Conservation (phyloP, 2,888 invertebrate genomes). For the Allolobophora icterica region DNA sequence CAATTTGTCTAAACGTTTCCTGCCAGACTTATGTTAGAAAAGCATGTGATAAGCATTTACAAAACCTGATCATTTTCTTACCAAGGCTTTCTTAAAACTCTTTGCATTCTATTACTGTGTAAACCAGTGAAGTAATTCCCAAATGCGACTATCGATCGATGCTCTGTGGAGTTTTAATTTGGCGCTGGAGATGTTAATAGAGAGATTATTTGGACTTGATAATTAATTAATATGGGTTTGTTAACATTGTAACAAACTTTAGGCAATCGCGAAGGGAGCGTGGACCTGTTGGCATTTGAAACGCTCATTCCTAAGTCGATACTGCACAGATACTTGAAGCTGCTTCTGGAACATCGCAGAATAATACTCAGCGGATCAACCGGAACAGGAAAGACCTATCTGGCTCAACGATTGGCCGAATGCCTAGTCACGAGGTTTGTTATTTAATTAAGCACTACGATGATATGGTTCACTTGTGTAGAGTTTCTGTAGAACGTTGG, state of each 20-base stretch:
- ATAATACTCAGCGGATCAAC: conserved; percentile 94
- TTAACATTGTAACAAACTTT: neutral
- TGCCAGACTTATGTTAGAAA: too few species aligned
- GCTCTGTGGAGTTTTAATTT: neutral
- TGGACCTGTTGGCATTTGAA: conserved; percentile 92
- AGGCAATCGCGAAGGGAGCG: conserved; percentile 68
- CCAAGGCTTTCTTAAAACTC: too few species aligned
- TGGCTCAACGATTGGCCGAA: conserved; percentile 92
- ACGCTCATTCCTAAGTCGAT: conserved; percentile 94
- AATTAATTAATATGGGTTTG: neutral
- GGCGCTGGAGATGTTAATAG: neutral
- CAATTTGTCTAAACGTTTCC: too few species aligned
- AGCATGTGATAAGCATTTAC: too few species aligned
- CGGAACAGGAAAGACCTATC: conserved; percentile 94
- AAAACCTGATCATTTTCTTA: too few species aligned
- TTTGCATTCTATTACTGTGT: neutral
- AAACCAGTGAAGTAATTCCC: neutral
- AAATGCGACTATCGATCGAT: neutral
- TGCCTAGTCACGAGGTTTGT: conserved; percentile 74
- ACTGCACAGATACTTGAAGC: conserved; percentile 87
- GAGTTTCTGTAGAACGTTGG: neutral
- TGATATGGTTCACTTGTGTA: neutral
- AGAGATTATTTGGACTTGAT: neutral
- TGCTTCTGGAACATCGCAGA: conserved; percentile 88
- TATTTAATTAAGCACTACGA: neutral